A percentile compares a stretch with the other conserved stretches of the same genome.
Conservation (phyloP, 1,140 invertebrate species). For the Gryon sp. region DNA sequence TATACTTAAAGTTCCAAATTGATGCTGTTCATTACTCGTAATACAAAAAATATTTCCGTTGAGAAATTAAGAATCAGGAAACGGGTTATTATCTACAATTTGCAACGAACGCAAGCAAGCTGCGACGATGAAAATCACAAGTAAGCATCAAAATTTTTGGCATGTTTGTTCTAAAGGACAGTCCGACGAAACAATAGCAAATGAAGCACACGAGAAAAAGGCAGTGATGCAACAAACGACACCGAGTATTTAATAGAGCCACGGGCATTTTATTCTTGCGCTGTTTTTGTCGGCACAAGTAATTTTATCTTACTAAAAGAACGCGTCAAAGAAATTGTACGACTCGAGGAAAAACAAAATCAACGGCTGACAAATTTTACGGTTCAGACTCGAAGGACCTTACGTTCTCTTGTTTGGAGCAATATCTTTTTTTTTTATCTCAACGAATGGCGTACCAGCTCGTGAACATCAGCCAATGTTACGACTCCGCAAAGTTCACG, state of each 20-base stretch:
- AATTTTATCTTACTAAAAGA: constrained; percentile 36
- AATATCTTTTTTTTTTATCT: too few relatives aligned
- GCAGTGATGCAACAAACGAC: constrained; percentile 4
- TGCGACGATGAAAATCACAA: neutral
- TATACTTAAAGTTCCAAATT: too few relatives aligned
- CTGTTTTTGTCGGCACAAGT: constrained; percentile 44
- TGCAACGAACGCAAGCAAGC: neutral
- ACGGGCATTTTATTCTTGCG: constrained; percentile 9
- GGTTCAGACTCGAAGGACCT: constrained; percentile 9
- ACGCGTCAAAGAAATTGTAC: constrained; percentile 9
- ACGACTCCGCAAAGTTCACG: constrained; percentile 28
- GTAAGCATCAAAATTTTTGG: constrained; percentile 8
- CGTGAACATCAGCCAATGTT: constrained; percentile 40
- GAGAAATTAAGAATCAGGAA: neutral
- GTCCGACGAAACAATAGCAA: constrained; percentile 6
- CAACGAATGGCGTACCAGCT: too few relatives aligned
- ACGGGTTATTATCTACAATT: neutral
- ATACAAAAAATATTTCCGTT: neutral
- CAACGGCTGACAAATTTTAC: constrained; percentile 52
- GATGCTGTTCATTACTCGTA: too few relatives aligned
- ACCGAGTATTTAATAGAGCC: constrained; percentile 30
- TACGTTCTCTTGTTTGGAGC: too few relatives aligned
- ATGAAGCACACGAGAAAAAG: neutral
- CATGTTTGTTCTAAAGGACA: constrained; percentile 1
- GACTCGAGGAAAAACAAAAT: constrained; percentile 15